Conservation (phyloP, 2,797 vertebrate species). For the Notamacropus eugenii region DNA sequence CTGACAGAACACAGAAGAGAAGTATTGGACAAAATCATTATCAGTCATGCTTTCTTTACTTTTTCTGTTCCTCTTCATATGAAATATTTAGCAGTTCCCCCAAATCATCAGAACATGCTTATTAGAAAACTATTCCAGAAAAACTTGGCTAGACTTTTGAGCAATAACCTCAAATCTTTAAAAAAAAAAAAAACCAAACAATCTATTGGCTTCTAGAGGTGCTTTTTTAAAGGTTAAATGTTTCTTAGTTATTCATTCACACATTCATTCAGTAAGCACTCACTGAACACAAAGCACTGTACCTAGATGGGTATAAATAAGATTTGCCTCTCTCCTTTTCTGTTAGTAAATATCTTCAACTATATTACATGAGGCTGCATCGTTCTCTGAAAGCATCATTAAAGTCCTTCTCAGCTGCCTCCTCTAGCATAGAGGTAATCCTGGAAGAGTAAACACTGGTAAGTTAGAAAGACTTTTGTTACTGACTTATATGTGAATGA, state of each 20-base stretch:
- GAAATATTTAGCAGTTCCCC: neutral
- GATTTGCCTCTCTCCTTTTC: slow-evolving; percentile 2
- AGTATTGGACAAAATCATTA: neutral
- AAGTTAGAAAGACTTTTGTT: neutral
- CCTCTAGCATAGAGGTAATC: neutral
- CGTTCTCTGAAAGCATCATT: neutral
- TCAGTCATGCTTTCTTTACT: neutral
- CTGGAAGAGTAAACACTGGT: neutral
- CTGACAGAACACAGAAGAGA: neutral
- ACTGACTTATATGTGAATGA: neutral
- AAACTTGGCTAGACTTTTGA: neutral
- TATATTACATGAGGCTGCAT: neutral
- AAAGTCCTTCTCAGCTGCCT: neutral
- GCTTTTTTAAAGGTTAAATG: neutral
- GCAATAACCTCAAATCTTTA: neutral
- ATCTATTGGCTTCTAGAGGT: neutral
- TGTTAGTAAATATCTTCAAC: neutral
- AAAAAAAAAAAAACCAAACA: no score
- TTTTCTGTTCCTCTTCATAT: neutral
- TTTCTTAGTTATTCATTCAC: neutral
- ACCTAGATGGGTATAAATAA: slow-evolving; percentile 22
- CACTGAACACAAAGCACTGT: neutral
- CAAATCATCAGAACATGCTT: neutral
- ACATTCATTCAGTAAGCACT: neutral
- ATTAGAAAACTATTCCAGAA: neutral